These are phyloP conservation scores for Dicyrtoma fusca DNA, from an alignment of 2,888 invertebrate genomes.

Conservation along the genomic window DNA sequence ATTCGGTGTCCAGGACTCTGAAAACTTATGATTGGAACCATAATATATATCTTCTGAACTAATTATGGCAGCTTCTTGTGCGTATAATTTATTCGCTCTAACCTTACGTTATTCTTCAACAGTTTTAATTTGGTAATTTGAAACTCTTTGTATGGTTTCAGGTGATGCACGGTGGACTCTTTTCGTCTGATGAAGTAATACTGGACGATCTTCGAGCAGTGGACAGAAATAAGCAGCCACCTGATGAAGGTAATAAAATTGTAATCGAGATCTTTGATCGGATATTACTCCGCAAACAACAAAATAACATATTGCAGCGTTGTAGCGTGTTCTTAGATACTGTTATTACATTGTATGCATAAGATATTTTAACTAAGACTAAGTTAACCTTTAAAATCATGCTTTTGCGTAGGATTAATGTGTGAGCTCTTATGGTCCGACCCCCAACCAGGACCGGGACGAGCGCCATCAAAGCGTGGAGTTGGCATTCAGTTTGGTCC, in stretches of 20 bases:
- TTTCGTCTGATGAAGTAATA: conserved; percentile 90
- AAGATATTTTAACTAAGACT: too few species aligned
- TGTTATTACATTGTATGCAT: too few species aligned
- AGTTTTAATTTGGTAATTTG: too few species aligned
- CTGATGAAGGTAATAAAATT: conserved; percentile 75
- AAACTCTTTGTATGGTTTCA: conserved; percentile 59
- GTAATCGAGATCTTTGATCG: too few species aligned
- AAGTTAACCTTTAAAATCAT: too few species aligned
- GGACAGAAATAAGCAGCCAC: conserved; percentile 93
- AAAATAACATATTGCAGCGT: too few species aligned
- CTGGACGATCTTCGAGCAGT: conserved; percentile 86
- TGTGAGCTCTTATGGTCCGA: conserved; percentile 99
- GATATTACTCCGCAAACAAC: conserved; percentile 3
- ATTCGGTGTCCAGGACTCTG: conserved; percentile 28
- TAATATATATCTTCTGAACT: too few species aligned
- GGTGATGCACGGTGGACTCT: conserved; percentile 98
- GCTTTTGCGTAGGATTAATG: conserved; percentile 93
- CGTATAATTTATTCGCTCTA: too few species aligned
- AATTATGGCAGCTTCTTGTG: too few species aligned
- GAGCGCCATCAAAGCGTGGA: conserved; percentile 93
- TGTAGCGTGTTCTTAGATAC: too few species aligned
- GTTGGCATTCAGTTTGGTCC: conserved; percentile 99
- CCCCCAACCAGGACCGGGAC: conserved; percentile 86
- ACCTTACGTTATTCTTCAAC: too few species aligned
- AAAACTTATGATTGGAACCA: conserved; percentile 11